Evolutionary conservation across 2,113 vertebrate species (phyloP).

Genomic region (Paramormyrops kingsleyae): DNA sequence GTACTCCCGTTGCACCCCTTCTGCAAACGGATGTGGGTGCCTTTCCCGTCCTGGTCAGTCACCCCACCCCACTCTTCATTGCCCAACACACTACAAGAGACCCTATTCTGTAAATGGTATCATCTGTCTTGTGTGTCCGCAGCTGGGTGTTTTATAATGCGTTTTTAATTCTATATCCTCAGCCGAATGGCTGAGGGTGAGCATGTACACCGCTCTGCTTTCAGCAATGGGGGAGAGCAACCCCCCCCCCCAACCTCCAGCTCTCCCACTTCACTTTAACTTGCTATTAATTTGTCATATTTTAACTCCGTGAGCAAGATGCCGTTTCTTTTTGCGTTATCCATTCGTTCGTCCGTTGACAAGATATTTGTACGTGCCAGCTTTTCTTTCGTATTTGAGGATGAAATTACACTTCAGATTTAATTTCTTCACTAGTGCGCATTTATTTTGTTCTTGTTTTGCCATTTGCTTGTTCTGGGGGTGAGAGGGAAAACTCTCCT

Average conservation of each 20-base stretch:
- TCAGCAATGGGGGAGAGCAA: not conserved
- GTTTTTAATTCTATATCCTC: not conserved
- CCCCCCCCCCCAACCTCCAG: not conserved
- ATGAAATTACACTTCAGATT: not conserved
- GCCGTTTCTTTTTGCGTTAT: not conserved
- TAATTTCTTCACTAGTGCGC: not conserved
- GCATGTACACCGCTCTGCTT: not conserved
- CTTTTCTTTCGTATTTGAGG: not conserved
- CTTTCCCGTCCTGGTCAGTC: not conserved
- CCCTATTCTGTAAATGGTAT: not conserved
- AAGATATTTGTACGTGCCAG: not conserved
- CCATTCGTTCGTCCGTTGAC: not conserved
- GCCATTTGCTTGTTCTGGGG: not conserved
- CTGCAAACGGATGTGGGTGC: not conserved
- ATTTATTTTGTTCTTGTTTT: not conserved
- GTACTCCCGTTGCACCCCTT: not conserved
- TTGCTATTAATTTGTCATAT: not conserved
- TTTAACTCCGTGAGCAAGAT: not conserved
- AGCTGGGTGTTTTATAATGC: not conserved
- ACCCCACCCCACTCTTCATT: not conserved
- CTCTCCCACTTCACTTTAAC: not conserved
- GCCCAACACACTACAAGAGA: not conserved
- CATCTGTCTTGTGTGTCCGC: not conserved
- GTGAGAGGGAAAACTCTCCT: not conserved
- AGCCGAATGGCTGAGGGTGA: not conserved